Conservation (phyloP, 1,140 invertebrate genomes). For the Ruditapes philippinarum region DNA sequence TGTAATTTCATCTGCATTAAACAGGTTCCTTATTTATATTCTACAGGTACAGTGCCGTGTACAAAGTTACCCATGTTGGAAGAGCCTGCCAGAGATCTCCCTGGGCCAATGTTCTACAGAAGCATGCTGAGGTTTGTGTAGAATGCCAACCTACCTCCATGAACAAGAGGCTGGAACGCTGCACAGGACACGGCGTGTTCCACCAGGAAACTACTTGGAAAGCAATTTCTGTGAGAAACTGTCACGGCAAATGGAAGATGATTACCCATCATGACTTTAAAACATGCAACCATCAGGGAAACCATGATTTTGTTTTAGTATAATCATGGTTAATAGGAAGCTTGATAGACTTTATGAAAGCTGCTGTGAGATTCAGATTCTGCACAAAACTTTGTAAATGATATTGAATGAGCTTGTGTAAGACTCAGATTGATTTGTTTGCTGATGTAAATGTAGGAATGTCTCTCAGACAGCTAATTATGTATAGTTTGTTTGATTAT, state of each 20-base stretch:
- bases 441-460: background rate
- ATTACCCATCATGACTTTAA: conserved; percentile 66
- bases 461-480: background rate
- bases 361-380: conserved; percentile 31
- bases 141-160: conserved; percentile 85
- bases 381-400: conserved; percentile 15
- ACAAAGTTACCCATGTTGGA: conserved; percentile 73
- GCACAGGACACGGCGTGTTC: conserved; percentile 83
- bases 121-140: conserved; percentile 80
- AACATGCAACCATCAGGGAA: conserved; percentile 57
- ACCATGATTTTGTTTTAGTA: conserved; percentile 65
- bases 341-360: conserved; percentile 4
- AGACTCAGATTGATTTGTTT: conserved; percentile 14
- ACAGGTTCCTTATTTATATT: background rate
- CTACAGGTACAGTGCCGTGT: conserved; percentile 81
- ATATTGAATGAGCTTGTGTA: conserved; percentile 2
- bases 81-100: conserved; percentile 70
- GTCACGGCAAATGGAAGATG: conserved; percentile 84
- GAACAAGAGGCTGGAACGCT: conserved; percentile 82
- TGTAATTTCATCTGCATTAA: background rate
- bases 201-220: conserved; percentile 81
- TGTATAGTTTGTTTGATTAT: conserved; percentile 15
- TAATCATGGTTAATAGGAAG: conserved; percentile 46
- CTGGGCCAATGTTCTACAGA: conserved; percentile 79
- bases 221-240: conserved; percentile 82